phyloP scores from a whole-genome alignment of 2,113 vertebrate genomes.

The Scolopax mira region DNA sequence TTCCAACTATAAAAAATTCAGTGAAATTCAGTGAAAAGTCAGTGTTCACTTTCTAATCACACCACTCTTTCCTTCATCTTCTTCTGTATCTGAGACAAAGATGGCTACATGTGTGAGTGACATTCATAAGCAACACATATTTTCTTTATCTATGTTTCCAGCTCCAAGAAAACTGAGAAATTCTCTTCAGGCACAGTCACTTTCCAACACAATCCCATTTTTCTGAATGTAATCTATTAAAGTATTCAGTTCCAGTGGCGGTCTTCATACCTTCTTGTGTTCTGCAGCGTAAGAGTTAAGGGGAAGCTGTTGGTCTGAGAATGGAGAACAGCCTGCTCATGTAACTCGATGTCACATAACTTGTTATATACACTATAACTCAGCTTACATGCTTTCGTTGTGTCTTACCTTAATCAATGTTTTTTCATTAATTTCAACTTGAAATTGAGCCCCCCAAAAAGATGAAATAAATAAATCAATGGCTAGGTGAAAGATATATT shows the following conservation, averaged over 20 bases:
- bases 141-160: neutral
- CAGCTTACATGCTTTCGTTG: neutral
- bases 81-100: neutral
- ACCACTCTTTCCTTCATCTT: neutral
- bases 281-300: neutral
- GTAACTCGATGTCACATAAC: neutral
- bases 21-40: too few species aligned
- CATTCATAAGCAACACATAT: neutral
- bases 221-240: neutral
- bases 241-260: neutral
- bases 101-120: neutral
- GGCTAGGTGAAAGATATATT: neutral
- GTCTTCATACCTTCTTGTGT: neutral
- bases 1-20: too few species aligned
- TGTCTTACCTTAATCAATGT: neutral
- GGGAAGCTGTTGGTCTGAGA: neutral
- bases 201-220: neutral
- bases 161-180: neutral
- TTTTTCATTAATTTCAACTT: neutral
- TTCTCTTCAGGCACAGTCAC: neutral
- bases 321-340: neutral
- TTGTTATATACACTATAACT: neutral
- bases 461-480: neutral
- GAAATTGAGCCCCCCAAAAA: neutral
- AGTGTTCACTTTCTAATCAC: neutral